Base-by-base conservation (phyloP, 2,888 invertebrate species). In the Lycophotia porphyrea region DNA sequence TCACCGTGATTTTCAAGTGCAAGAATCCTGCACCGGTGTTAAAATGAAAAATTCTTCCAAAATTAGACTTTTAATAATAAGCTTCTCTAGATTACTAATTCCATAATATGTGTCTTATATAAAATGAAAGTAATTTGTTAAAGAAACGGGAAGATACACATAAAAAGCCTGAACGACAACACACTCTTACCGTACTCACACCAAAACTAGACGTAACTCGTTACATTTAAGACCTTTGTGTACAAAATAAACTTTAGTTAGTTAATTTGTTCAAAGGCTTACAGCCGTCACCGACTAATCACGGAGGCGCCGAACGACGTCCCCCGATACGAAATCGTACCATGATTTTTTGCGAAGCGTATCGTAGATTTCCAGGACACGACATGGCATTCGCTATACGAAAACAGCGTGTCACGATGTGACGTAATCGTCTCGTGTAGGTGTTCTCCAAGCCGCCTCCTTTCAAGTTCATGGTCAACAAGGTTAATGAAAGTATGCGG, bases 301-400 rank as follows among this genome's bases (percentile, higher is more conserved):
- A 79, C 24, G 80, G 18, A 24, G 82, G 80, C 80, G 84, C 78
- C 84, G 39, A 76, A 76, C 65, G 76, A 82, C 76, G 82, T 76
- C 77, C 31, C n/a, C 1, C 11, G n/a, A n/a, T n/a, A 15, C 49
- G 24, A 24, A 2, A 49, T 24, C 24, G 24, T 24, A 1, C 27
- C 7, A 27, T 7, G 2, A 27, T 27, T 55, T 27, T 55, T 15
- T 27, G 55, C 52, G n/a, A 52, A 13, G 52, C n/a, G n/a, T 27
- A 13, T 55, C 15, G 7, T 55, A 27, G 55, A 55, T 27, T 55
- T 27, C 7, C 27, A 55, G 15, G 55, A 55, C 27, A 55, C 55
- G 7, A 27, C 27, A 15, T 55, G 2, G 15, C 15, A 27, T 27
- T 27, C 13, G 5, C 15, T 27, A 55, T 2, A 55, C 9, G 7